Base-by-base conservation (phyloP, 2,113 vertebrate genomes). In the Mungos mungo region DNA sequence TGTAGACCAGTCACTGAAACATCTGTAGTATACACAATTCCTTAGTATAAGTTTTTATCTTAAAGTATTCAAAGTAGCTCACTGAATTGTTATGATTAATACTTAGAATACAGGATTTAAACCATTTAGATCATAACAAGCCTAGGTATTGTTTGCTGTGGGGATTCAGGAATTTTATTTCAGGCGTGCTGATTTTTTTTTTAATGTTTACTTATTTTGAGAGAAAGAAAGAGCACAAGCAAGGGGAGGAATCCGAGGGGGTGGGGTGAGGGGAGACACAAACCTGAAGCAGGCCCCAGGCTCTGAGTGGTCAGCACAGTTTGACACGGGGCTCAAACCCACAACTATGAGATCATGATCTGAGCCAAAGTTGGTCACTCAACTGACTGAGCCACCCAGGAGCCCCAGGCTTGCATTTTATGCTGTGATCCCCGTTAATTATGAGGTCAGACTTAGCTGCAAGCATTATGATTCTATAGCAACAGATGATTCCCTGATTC, bases 401-500 rank as follows among this genome's bases (percentile, higher is more conserved):
- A 0, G 7, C 57, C 57, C 7, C 57, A 7, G 57, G n/a, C 95
- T 91, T 79, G 33, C 52, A 47, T 79, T 87, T 92, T 41, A 31
- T 66, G 3, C 25, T 93, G 38, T 65, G 35, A 68, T 95, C 47
- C 3, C 7, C 69, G 1, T 81, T 93, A 96, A 95, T 91, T 92
- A 88, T 79, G 86, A 97, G 66, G 83, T 92, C 65, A 76, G 83
- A 47, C 52, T 74, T 85, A 93, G 57, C 68, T 82, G 29, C n/a
- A 50, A 47, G 92, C 35, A 27, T 87, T 89, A 66, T 77, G 90
- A 90, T 74, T 85, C 81, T 87, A 33, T 85, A 82, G 90, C 88
- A 97, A 90, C 95, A 77, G 63, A 52, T 74, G 45, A 80, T 33
- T 79, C 47, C 66, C 69, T 91, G 66, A 63, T 72, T 97, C 81